Evolutionary conservation across 2,888 invertebrate species (phyloP).

Genomic region (Latheticus oryzae): DNA sequence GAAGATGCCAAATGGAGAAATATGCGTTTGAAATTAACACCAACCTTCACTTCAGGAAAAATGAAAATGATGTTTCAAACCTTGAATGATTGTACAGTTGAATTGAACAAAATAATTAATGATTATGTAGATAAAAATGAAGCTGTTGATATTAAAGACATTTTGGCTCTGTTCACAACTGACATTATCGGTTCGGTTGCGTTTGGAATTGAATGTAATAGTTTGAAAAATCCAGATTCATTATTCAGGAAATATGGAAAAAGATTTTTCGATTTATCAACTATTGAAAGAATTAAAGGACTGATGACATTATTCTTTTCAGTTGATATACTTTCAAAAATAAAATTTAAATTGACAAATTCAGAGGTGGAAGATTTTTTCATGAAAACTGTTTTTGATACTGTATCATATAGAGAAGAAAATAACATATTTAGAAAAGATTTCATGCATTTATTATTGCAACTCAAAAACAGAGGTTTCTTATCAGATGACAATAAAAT

Average conservation of each 20-base stretch:
- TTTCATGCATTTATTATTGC: conserved; percentile 68
- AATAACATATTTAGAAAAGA: conserved; percentile 66
- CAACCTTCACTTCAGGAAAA: conserved; percentile 48
- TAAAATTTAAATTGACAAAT: conserved; percentile 31
- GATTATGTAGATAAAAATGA: conserved; percentile 1
- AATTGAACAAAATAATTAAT: conserved; percentile 3
- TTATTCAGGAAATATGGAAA: conserved; percentile 62
- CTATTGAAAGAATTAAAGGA: conserved; percentile 1
- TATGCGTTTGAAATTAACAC: conserved; percentile 44
- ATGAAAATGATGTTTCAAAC: conserved; percentile 47
- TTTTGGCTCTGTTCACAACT: conserved; percentile 69
- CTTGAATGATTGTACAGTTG: conserved; percentile 12
- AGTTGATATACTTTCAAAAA: neutral
- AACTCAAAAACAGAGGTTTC: conserved; percentile 59
- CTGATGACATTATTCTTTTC: neutral
- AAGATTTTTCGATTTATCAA: conserved; percentile 37
- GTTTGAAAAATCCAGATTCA: conserved; percentile 67
- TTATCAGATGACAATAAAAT: conserved; percentile 26
- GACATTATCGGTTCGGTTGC: conserved; percentile 70
- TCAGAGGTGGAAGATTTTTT: conserved; percentile 37
- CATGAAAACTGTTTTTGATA: conserved; percentile 59
- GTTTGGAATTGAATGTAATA: conserved; percentile 71
- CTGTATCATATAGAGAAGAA: conserved; percentile 64
- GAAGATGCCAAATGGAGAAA: conserved; percentile 44
- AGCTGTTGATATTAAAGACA: conserved; percentile 59